These are phyloP conservation scores for Stenodema calcarata DNA, from an alignment of 2,888 invertebrate genomes.

Conservation along the genomic window DNA sequence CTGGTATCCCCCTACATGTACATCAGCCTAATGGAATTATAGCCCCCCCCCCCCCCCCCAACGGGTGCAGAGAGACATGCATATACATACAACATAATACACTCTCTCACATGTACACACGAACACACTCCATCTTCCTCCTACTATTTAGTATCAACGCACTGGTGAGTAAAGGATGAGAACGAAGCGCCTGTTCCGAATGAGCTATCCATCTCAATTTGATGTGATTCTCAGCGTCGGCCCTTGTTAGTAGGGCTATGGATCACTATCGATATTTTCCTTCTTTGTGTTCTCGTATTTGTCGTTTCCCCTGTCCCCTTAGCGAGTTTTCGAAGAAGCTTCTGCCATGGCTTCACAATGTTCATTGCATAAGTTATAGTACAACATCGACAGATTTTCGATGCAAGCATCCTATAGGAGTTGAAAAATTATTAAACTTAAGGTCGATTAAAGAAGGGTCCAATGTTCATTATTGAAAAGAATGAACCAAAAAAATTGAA, in stretches of 20 bases:
- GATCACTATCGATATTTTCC: slow-evolving; percentile 17
- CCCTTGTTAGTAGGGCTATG: slow-evolving; percentile 6
- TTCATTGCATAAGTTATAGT: no score
- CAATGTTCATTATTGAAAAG: no score
- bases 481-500: no score
- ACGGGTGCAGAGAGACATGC: not conserved
- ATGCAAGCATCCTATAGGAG: no score
- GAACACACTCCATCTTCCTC: not conserved
- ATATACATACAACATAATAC: not conserved
- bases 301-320: not conserved
- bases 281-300: not conserved
- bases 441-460: no score
- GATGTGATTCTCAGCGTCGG: slow-evolving; percentile 4
- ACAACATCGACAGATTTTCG: no score
- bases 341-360: no score
- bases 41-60: not conserved
- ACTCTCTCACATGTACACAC: not conserved
- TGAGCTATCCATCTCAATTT: slow-evolving; percentile 40
- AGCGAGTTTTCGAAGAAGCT: no score
- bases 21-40: not conserved
- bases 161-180: slow-evolving; percentile 18
- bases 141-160: not conserved
- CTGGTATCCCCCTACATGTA: not conserved
- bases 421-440: no score
- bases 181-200: slow-evolving; percentile 8